These are phyloP conservation scores for Orycteropus afer DNA, from an alignment of 2,113 vertebrate species.

Conservation along the genomic window DNA sequence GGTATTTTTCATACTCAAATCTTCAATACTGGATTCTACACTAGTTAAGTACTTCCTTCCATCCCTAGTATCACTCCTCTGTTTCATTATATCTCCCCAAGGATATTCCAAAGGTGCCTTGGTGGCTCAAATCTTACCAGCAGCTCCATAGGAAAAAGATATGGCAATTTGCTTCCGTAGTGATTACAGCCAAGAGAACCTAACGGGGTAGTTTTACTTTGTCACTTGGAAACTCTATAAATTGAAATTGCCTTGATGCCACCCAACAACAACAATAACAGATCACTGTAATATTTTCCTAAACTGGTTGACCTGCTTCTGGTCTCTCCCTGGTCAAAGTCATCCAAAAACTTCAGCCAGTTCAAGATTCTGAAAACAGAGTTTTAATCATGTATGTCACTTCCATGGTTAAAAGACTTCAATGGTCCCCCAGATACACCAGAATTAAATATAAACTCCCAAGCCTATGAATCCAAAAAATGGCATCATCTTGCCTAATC, in stretches of 20 bases:
- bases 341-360: background rate
- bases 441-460: background rate
- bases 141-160: no score
- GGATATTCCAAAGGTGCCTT: background rate
- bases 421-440: background rate
- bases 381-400: background rate
- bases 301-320: background rate
- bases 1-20: background rate
- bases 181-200: no score
- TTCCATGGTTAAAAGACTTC: background rate
- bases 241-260: no score
- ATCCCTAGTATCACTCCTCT: background rate
- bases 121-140: no score
- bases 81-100: background rate
- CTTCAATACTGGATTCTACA: background rate
- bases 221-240: no score
- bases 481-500: background rate
- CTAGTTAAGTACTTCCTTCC: background rate
- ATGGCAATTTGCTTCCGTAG: no score
- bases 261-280: no score
- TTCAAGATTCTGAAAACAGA: slow-evolving; percentile 9
- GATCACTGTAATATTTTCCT: background rate
- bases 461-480: background rate
- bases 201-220: no score
- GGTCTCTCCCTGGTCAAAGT: background rate